These are phyloP conservation scores for Oreotragus oreotragus DNA, from an alignment of 2,113 vertebrate genomes.

Conservation along the genomic window DNA sequence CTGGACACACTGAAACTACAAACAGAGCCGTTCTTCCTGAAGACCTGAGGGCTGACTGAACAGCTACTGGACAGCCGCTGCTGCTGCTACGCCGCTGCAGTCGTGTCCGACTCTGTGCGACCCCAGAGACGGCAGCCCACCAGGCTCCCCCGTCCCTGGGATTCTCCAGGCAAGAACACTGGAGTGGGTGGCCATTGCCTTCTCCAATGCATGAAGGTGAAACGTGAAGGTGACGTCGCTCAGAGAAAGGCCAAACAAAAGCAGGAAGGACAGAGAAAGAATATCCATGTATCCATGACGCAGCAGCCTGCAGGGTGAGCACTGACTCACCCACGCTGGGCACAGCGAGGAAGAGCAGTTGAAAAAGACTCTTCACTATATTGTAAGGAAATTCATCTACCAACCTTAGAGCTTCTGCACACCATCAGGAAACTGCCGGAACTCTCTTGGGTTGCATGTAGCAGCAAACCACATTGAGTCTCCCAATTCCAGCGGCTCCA, in stretches of 20 bases:
- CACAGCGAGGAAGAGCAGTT: neutral
- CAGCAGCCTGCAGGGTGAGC: neutral
- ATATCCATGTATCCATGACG: neutral
- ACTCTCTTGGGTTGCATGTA: neutral
- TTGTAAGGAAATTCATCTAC: neutral
- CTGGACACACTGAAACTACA: neutral
- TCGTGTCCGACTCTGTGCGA: too few species aligned
- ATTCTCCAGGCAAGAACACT: too few species aligned
- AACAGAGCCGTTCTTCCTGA: neutral
- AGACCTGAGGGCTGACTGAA: neutral
- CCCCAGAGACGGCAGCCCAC: too few species aligned
- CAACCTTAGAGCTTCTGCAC: neutral
- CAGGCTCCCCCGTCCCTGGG: too few species aligned
- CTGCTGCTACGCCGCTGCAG: too few species aligned
- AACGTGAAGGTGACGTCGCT: too few species aligned
- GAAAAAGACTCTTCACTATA: neutral
- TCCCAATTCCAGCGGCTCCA: neutral
- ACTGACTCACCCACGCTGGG: neutral
- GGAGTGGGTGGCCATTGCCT: too few species aligned
- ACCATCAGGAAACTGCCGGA: neutral
- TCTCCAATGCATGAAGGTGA: too few species aligned
- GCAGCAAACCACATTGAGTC: neutral
- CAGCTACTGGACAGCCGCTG: neutral
- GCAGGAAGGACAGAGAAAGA: neutral
- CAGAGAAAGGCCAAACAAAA: neutral